These are phyloP conservation scores for Apistogramma diplotaenia DNA, from an alignment of 2,113 vertebrate genomes.

Conservation along the genomic window DNA sequence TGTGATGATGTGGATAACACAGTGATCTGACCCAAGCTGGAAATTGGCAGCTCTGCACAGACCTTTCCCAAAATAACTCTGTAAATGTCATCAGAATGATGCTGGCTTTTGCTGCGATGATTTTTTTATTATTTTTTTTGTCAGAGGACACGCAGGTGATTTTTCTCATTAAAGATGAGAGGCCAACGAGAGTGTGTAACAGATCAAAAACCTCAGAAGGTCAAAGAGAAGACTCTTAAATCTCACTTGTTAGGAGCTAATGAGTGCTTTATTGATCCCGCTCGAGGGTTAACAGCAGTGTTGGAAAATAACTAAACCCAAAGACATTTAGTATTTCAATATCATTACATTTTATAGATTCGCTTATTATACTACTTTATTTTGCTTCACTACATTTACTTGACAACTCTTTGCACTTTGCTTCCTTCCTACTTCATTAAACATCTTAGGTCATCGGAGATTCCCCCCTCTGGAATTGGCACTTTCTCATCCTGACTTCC, in stretches of 20 bases:
- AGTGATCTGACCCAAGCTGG: slow-evolving; percentile 39
- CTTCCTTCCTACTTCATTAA: not conserved
- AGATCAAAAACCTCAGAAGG: slow-evolving; percentile 41
- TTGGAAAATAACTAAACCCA: not conserved
- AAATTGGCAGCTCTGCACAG: slow-evolving; percentile 37
- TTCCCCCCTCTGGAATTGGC: not conserved
- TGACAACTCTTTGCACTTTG: not conserved
- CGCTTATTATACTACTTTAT: not conserved
- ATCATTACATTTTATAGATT: not conserved
- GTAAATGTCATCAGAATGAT: slow-evolving; percentile 47
- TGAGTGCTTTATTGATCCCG: not conserved
- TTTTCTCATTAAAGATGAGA: slow-evolving; percentile 45
- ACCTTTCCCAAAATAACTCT: slow-evolving; percentile 55
- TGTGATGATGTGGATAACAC: slow-evolving; percentile 22
- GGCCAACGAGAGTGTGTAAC: not conserved
- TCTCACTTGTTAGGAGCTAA: slow-evolving; percentile 1
- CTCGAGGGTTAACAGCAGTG: not conserved
- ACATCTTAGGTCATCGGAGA: not conserved
- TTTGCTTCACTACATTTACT: not conserved
- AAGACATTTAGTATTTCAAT: not conserved
- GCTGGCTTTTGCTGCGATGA: slow-evolving; percentile 3
- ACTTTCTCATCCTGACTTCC: not conserved
- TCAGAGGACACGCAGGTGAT: slow-evolving; percentile 24
- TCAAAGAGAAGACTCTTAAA: slow-evolving; percentile 24
- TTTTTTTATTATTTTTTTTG: not conserved